These are phyloP conservation scores for Luidia sarsii DNA, from an alignment of 53 echinoderm and acorn worm species.

Conservation along the genomic window DNA sequence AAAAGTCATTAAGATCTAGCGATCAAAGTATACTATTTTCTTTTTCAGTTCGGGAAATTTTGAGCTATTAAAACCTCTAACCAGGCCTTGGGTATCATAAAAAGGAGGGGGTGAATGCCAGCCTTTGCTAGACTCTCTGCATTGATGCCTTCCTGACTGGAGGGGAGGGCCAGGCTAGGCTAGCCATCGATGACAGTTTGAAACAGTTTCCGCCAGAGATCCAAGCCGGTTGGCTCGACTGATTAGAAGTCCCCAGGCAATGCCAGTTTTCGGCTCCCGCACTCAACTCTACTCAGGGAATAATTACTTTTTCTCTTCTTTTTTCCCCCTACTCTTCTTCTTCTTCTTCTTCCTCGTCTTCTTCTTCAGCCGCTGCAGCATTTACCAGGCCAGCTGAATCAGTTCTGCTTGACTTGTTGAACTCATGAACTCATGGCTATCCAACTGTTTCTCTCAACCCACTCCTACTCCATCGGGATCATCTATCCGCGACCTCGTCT, in stretches of 20 bases:
- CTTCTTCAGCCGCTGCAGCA: too few relatives aligned
- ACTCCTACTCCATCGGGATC: background rate
- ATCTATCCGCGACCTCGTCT: background rate
- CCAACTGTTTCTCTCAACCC: background rate
- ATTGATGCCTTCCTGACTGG: too few relatives aligned
- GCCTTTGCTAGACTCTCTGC: background rate
- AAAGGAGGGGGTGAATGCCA: background rate
- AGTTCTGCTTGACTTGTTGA: conserved; percentile 41
- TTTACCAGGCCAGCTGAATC: conserved; percentile 29
- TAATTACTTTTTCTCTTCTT: conserved; percentile 52
- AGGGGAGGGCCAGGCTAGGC: background rate
- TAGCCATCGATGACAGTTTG: background rate
- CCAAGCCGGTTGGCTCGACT: background rate
- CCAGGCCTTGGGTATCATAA: conserved; percentile 4
- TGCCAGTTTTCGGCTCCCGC: background rate
- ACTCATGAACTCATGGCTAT: conserved; percentile 12
- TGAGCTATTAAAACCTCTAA: background rate
- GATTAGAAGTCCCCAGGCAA: conserved; percentile 14
- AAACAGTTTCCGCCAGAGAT: conserved; percentile 25
- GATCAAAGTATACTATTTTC: conserved; percentile 13
- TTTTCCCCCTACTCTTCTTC: too few relatives aligned
- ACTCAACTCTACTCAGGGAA: too few relatives aligned
- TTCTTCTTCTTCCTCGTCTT: too few relatives aligned
- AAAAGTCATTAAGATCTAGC: too few relatives aligned
- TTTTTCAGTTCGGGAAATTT: background rate